Evolutionary conservation across 2,797 vertebrate genomes (phyloP).

Genomic region (Calcarius lapponicus): DNA sequence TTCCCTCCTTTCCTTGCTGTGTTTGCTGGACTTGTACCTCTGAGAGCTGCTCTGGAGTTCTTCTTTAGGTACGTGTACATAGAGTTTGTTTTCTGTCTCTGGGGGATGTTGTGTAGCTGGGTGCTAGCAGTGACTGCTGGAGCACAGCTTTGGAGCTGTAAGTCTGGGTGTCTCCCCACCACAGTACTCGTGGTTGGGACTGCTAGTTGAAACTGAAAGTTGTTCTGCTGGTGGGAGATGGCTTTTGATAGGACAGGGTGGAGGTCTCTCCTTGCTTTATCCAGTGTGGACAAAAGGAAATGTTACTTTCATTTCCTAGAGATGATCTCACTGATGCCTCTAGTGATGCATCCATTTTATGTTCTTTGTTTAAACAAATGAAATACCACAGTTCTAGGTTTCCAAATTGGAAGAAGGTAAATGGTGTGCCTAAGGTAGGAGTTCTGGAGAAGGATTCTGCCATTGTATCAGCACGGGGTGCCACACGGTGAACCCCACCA

Average conservation of each 20-base stretch:
- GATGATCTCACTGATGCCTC: background rate
- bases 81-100: background rate
- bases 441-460: background rate
- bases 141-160: fast-evolving
- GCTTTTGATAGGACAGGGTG: background rate
- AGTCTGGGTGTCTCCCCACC: background rate
- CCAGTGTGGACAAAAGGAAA: background rate
- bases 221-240: background rate
- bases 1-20: fast-evolving
- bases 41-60: background rate
- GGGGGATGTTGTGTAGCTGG: background rate
- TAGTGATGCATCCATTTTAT: background rate
- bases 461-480: fast-evolving
- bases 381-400: background rate
- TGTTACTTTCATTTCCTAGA: background rate
- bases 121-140: fast-evolving
- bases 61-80: fast-evolving
- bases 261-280: background rate
- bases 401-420: background rate
- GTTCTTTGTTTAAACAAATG: background rate
- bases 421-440: background rate
- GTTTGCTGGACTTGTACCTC: background rate
- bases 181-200: fast-evolving
- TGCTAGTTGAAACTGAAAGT: background rate
- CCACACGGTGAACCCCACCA: fast-evolving